A percentile compares a stretch with the other conserved stretches of the same genome.
Evolutionary conservation across 2,113 vertebrate genomes (phyloP).

Genomic region (Hippocampus mohnikei): DNA sequence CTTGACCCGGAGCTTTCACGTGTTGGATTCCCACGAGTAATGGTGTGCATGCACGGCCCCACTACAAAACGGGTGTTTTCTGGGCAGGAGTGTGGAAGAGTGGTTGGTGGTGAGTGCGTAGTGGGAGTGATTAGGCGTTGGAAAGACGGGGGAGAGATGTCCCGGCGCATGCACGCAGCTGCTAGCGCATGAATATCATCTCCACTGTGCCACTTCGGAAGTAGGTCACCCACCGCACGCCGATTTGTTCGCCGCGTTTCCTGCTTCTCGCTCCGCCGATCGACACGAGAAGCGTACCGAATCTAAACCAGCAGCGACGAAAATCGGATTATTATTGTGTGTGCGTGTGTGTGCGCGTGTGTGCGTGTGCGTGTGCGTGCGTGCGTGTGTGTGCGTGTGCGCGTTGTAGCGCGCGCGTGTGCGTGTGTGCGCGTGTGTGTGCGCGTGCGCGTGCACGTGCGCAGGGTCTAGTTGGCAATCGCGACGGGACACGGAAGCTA

Average conservation of each 20-base stretch:
- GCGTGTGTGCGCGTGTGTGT: not conserved
- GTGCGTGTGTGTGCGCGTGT: not conserved
- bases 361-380: not conserved
- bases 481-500: conserved; percentile 55
- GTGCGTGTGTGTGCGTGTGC: not conserved
- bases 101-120: not conserved
- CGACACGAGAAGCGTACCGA: conserved; percentile 25
- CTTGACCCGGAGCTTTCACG: not conserved
- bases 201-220: conserved; percentile 69
- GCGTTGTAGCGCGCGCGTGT: too few species aligned
- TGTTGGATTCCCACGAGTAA: not conserved
- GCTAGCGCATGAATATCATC: conserved; percentile 68
- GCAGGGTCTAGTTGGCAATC: conserved; percentile 1
- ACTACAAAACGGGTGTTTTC: not conserved
- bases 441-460: not conserved
- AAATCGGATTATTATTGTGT: not conserved
- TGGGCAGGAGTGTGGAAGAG: not conserved
- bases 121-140: conserved; percentile 21
- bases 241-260: conserved; percentile 64
- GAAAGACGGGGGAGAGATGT: conserved; percentile 37
- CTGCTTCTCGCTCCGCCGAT: conserved; percentile 50
- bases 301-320: conserved; percentile 12
- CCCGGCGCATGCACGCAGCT: conserved; percentile 63
- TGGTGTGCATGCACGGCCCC: not conserved
- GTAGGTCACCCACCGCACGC: conserved; percentile 72